Conservation (phyloP, 1,140 invertebrate species). For the Papilio polytes region DNA sequence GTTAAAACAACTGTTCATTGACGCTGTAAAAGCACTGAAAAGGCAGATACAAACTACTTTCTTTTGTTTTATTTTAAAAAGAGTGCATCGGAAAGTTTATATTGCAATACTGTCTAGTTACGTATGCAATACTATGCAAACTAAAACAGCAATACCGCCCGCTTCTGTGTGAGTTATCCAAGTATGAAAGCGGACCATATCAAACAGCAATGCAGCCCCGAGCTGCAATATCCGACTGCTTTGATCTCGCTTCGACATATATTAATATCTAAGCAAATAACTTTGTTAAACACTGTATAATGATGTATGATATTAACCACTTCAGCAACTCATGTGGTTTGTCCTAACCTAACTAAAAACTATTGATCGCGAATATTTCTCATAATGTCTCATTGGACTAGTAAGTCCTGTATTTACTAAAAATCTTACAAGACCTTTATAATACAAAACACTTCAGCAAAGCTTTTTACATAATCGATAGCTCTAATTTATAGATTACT, state of each 20-base stretch:
- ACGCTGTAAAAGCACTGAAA: too few relatives aligned
- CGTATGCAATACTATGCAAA: slow-evolving; percentile 13
- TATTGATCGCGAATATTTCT: too few relatives aligned
- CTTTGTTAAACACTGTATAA: background rate
- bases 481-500: too few relatives aligned
- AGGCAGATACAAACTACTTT: background rate
- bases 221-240: slow-evolving; percentile 16
- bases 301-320: background rate
- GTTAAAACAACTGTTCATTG: too few relatives aligned
- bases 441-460: too few relatives aligned
- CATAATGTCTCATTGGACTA: too few relatives aligned
- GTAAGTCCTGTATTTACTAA: too few relatives aligned
- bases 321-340: background rate
- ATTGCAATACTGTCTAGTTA: slow-evolving; percentile 4
- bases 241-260: slow-evolving; percentile 4
- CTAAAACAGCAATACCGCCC: slow-evolving; percentile 9
- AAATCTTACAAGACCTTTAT: too few relatives aligned
- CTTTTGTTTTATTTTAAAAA: background rate
- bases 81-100: background rate
- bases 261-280: background rate
- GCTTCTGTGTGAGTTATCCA: slow-evolving; percentile 6
- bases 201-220: slow-evolving; percentile 13
- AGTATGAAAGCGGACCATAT: background rate
- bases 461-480: too few relatives aligned
- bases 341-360: too few relatives aligned